Percentiles rank a stretch among this genome's conserved stretches.
These are phyloP conservation scores for Glossosoma conforme DNA, from an alignment of 1,140 invertebrate species.

Conservation along the genomic window DNA sequence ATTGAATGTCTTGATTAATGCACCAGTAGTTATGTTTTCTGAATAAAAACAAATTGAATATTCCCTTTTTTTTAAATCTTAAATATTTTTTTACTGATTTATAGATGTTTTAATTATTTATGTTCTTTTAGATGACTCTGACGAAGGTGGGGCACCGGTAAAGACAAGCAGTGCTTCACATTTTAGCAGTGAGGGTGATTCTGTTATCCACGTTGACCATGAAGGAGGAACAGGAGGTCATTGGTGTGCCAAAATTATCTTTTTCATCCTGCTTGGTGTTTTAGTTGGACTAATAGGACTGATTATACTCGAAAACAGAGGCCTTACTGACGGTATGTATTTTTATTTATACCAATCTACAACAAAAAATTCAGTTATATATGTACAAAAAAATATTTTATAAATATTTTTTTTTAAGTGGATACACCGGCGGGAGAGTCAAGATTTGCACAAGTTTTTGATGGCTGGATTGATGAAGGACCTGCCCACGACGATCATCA, in stretches of 20 bases:
- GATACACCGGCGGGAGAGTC: constrained; percentile 66
- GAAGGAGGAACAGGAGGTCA: constrained; percentile 70
- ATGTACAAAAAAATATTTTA: constrained; percentile 38
- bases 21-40: background rate
- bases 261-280: constrained; percentile 66
- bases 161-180: constrained; percentile 8
- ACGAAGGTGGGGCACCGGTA: constrained; percentile 22
- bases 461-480: constrained; percentile 72
- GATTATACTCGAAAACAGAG: constrained; percentile 74
- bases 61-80: background rate
- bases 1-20: too few species aligned
- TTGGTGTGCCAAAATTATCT: constrained; percentile 76
- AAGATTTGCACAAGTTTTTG: constrained; percentile 65
- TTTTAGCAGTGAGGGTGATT: constrained; percentile 50
- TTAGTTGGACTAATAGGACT: constrained; percentile 67
- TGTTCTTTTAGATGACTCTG: constrained; percentile 30
- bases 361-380: constrained; percentile 7
- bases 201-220: constrained; percentile 70
- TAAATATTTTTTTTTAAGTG: constrained; percentile 58
- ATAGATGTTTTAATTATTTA: background rate
- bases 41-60: background rate
- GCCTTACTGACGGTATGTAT: constrained; percentile 67
- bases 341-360: background rate
- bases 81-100: background rate
- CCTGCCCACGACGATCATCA: constrained; percentile 52